A percentile compares a stretch with the other conserved stretches of the same genome.
These are phyloP conservation scores for Metaphire vulgaris DNA, from an alignment of 1,140 invertebrate genomes.

Conservation along the genomic window DNA sequence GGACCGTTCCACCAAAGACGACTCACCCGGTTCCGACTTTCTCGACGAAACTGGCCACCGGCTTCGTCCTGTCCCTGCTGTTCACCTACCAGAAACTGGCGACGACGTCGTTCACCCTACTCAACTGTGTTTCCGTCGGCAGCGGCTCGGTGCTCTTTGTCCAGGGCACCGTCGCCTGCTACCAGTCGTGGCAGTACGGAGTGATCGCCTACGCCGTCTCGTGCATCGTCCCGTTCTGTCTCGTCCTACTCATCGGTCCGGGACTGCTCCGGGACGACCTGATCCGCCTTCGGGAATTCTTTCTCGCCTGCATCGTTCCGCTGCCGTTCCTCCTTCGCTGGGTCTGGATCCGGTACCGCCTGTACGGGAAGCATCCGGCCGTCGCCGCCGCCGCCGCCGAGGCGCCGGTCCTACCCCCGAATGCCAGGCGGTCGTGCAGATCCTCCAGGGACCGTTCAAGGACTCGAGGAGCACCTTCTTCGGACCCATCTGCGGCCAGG, in stretches of 20 bases:
- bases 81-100: constrained; percentile 28
- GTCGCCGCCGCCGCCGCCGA: too few relatives aligned
- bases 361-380: constrained; percentile 11
- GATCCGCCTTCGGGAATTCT: constrained; percentile 20
- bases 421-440: constrained; percentile 14
- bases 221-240: constrained; percentile 22
- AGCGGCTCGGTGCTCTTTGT: constrained; percentile 14
- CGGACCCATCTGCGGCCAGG: constrained; percentile 17
- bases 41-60: constrained; percentile 13
- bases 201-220: constrained; percentile 18
- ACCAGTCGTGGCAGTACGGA: constrained; percentile 26
- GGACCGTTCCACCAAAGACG: constrained; percentile 10
- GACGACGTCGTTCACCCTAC: constrained; percentile 22
- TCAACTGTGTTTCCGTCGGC: constrained; percentile 23
- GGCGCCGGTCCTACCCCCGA: not conserved
- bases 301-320: constrained; percentile 22
- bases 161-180: constrained; percentile 22
- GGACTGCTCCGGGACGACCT: constrained; percentile 23
- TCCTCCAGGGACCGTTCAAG: constrained; percentile 26
- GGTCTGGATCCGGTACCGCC: constrained; percentile 8
- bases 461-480: constrained; percentile 17
- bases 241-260: too few relatives aligned
- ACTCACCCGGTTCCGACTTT: too few relatives aligned
- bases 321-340: constrained; percentile 24
- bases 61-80: constrained; percentile 23